Evolutionary conservation across 2,888 invertebrate genomes (phyloP).

Genomic region (Caenorhabditis panamensis): DNA sequence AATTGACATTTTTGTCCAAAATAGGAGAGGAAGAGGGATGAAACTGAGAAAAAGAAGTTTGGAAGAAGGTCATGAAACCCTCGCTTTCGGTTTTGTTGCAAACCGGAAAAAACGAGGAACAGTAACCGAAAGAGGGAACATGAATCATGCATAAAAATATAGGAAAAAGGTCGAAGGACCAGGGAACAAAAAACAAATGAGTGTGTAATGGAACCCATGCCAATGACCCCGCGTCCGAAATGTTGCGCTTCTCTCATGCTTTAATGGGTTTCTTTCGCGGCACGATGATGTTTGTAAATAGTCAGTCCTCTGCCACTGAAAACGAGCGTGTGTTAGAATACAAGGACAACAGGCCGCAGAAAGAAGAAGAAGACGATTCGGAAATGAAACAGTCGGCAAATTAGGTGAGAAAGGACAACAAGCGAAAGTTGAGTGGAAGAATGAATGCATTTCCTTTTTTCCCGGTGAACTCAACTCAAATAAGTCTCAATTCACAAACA

Average conservation of each 20-base stretch:
- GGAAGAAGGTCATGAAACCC: constrained; percentile 50
- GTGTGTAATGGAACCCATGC: constrained; percentile 30
- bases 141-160: constrained; percentile 15
- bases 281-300: constrained; percentile 40
- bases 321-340: constrained; percentile 3
- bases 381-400: constrained; percentile 2
- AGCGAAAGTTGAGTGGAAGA: background rate
- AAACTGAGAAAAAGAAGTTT: constrained; percentile 14
- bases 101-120: constrained; percentile 8
- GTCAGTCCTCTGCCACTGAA: constrained; percentile 22
- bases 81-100: constrained; percentile 44
- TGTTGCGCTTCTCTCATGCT: constrained; percentile 20
- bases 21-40: background rate
- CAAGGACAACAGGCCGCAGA: constrained; percentile 1
- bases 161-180: background rate
- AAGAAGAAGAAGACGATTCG: constrained; percentile 6
- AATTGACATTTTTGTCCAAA: background rate
- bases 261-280: constrained; percentile 7
- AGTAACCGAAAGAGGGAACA: constrained; percentile 17
- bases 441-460: background rate
- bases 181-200: background rate
- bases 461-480: background rate
- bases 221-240: constrained; percentile 39
- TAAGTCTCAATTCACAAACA: no score
- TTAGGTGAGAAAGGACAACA: constrained; percentile 4